Evolutionary conservation across 1,140 invertebrate species (phyloP).

Genomic region (Aethina tumida): DNA sequence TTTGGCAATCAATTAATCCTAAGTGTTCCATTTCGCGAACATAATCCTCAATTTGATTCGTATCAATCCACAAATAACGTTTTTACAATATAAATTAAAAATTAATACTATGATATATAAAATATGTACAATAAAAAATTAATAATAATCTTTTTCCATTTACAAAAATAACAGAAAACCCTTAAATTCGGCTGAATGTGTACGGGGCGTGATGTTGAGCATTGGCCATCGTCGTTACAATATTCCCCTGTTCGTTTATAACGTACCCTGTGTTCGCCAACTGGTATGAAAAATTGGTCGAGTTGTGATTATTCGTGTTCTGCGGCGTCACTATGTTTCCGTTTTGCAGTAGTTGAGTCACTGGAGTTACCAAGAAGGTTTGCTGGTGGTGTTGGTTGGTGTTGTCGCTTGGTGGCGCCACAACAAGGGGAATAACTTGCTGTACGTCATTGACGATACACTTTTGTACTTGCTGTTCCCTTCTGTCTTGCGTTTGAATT

Average conservation of each 20-base stretch:
- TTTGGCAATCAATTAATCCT: too few species aligned
- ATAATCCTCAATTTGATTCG: too few species aligned
- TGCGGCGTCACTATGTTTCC: slow-evolving; percentile 28
- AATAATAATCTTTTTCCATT: too few species aligned
- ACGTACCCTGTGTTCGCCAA: slow-evolving; percentile 34
- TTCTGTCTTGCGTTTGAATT: slow-evolving; percentile 39
- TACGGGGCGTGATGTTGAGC: slow-evolving; percentile 34
- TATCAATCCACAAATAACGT: too few species aligned
- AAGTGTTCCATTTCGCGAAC: too few species aligned
- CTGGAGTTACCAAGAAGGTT: slow-evolving; percentile 49
- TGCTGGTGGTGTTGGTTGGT: slow-evolving; percentile 35
- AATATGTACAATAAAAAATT: too few species aligned
- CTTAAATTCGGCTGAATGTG: slow-evolving; percentile 34
- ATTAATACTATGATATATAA: too few species aligned
- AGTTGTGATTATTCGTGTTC: slow-evolving; percentile 26
- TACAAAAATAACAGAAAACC: too few species aligned
- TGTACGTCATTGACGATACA: slow-evolving; percentile 38
- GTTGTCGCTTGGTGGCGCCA: slow-evolving; percentile 37
- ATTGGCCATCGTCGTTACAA: slow-evolving; percentile 35
- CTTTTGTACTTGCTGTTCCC: slow-evolving; percentile 45
- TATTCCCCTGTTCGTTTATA: slow-evolving; percentile 36
- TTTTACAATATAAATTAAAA: too few species aligned
- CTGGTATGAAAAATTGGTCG: slow-evolving; percentile 34
- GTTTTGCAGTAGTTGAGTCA: slow-evolving; percentile 43
- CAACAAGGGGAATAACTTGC: slow-evolving; percentile 50